These are phyloP conservation scores for Halcyon badia DNA, from an alignment of 2,797 vertebrate genomes.

Conservation along the genomic window DNA sequence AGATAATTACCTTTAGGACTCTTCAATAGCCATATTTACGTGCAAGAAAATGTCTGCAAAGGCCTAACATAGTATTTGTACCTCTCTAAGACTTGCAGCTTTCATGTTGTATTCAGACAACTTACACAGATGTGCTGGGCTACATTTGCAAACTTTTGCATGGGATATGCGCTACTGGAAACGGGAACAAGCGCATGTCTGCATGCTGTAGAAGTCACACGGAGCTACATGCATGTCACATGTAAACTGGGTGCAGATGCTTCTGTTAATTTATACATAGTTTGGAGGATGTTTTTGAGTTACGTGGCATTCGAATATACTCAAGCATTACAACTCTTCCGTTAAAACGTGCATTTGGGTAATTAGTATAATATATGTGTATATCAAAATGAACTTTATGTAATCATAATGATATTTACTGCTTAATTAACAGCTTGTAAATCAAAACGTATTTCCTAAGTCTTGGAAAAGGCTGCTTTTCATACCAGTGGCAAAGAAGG, in stretches of 20 bases:
- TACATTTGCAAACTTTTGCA: conserved; percentile 53
- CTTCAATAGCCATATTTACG: conserved; percentile 68
- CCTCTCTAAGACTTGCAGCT: conserved; percentile 65
- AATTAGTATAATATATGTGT: background rate
- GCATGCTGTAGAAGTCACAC: background rate
- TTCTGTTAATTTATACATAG: background rate
- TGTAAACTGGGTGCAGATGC: conserved; percentile 5
- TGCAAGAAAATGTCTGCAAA: conserved; percentile 55
- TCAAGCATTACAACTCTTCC: conserved; percentile 21
- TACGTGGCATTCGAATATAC: background rate
- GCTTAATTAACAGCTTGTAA: conserved; percentile 53
- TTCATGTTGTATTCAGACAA: conserved; percentile 48
- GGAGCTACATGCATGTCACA: conserved; percentile 9
- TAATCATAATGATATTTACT: conserved; percentile 36
- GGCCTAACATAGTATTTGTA: conserved; percentile 46
- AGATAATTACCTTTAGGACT: conserved; percentile 57
- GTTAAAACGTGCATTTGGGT: background rate
- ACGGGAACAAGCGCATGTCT: background rate
- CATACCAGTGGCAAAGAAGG: background rate
- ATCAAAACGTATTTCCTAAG: conserved; percentile 13
- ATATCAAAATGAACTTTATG: conserved; percentile 48
- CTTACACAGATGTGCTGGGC: conserved; percentile 33
- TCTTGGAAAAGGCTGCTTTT: conserved; percentile 21
- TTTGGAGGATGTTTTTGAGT: background rate
- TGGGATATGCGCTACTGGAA: conserved; percentile 27